Evolutionary conservation across 1,140 invertebrate genomes (phyloP).

Genomic region (Aethina tumida): DNA sequence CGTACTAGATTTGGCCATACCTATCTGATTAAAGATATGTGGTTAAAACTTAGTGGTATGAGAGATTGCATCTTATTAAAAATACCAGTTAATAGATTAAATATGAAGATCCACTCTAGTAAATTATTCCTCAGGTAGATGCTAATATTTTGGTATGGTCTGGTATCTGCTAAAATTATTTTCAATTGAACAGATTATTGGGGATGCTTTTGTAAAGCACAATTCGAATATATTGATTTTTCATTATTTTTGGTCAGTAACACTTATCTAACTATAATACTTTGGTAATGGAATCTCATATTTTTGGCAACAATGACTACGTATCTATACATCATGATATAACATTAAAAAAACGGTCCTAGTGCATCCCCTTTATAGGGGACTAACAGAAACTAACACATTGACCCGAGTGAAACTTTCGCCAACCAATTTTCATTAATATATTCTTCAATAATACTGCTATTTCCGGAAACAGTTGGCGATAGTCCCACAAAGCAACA

Average conservation of each 20-base stretch:
- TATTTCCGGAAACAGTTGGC: conserved; percentile 4
- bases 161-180: conserved; percentile 7
- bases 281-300: conserved; percentile 36
- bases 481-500: conserved; percentile 7
- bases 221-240: conserved; percentile 19
- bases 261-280: conserved; percentile 35
- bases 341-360: conserved; percentile 21
- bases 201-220: conserved; percentile 12
- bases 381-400: no score
- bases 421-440: conserved; percentile 5
- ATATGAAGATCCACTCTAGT: conserved; percentile 1
- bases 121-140: conserved; percentile 1
- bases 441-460: conserved; percentile 7
- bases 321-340: conserved; percentile 24
- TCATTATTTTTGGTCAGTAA: conserved; percentile 32
- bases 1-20: no score
- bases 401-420: conserved; percentile 2
- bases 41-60: background rate
- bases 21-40: background rate
- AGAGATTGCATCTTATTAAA: background rate
- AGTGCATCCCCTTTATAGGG: no score
- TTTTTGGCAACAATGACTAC: conserved; percentile 37
- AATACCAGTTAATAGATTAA: conserved; percentile 3
- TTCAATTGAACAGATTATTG: conserved; percentile 9
- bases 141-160: conserved; percentile 1